Conservation (phyloP, 2,888 invertebrate genomes). For the Andrena dorsata region DNA sequence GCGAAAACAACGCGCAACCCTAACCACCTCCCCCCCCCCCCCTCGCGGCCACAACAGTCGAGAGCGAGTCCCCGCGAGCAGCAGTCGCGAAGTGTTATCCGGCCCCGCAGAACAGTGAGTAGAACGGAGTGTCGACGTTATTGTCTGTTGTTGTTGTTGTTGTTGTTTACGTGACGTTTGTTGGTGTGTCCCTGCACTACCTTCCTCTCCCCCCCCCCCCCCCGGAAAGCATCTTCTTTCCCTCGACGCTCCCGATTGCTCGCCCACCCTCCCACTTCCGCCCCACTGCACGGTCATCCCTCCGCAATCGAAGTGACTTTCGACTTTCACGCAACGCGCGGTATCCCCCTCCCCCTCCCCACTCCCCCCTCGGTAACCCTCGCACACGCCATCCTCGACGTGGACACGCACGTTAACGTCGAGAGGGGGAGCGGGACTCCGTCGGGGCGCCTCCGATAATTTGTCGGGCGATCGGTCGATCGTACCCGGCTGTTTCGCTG, state of each 20-base stretch:
- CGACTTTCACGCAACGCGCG: constrained; percentile 59
- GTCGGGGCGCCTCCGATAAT: too few relatives aligned
- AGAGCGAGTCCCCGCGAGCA: constrained; percentile 39
- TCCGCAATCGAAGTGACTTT: constrained; percentile 25
- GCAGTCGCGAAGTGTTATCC: constrained; percentile 59
- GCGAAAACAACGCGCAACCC: constrained; percentile 32
- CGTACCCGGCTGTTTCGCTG: too few relatives aligned
- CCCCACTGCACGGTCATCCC: constrained; percentile 15
- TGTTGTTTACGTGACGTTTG: constrained; percentile 51
- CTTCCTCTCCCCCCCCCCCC: neutral
- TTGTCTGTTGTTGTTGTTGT: constrained; percentile 5
- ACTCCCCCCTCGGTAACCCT: neutral
- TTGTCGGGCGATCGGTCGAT: too few relatives aligned
- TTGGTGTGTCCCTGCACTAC: constrained; percentile 33
- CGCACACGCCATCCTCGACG: neutral
- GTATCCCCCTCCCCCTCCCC: neutral
- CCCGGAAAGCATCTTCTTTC: constrained; percentile 11
- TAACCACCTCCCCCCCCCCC: too few relatives aligned
- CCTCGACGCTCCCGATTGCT: constrained; percentile 29
- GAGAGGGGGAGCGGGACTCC: neutral
- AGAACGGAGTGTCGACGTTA: constrained; percentile 29
- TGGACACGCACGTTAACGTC: neutral
- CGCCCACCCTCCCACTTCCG: neutral
- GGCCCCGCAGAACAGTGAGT: constrained; percentile 58
- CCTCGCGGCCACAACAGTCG: constrained; percentile 21